These are phyloP conservation scores for Sander vitreus DNA, from an alignment of 2,113 vertebrate genomes.

Conservation along the genomic window DNA sequence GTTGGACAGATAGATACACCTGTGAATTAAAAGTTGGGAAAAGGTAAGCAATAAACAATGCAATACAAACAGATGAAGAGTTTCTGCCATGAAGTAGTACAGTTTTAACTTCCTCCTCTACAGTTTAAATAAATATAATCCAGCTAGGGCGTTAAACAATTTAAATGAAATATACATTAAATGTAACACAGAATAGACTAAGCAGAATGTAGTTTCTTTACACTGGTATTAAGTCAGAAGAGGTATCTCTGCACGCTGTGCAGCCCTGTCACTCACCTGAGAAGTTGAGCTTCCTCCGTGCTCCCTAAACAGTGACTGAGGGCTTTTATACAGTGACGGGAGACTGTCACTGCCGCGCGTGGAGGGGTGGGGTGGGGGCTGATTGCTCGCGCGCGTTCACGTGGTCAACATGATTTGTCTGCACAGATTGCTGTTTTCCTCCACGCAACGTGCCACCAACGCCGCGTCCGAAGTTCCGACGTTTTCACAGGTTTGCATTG, in stretches of 20 bases:
- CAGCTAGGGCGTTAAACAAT: not conserved
- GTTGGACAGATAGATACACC: slow-evolving; percentile 72
- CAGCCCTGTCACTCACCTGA: slow-evolving; percentile 74
- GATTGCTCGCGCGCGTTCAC: slow-evolving; percentile 25
- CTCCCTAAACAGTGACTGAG: not conserved
- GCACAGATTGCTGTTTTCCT: slow-evolving; percentile 53
- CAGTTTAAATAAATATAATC: not conserved
- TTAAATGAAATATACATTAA: not conserved
- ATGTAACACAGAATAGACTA: not conserved
- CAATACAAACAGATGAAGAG: not conserved
- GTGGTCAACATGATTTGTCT: slow-evolving; percentile 47
- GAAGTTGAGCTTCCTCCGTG: slow-evolving; percentile 67
- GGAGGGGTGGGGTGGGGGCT: not conserved
- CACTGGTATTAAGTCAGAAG: not conserved
- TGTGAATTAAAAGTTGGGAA: slow-evolving; percentile 16
- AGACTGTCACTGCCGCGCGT: slow-evolving; percentile 21
- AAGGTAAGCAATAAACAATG: not conserved
- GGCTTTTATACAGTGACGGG: slow-evolving; percentile 77
- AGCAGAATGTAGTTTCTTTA: not conserved
- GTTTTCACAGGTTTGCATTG: slow-evolving; percentile 44
- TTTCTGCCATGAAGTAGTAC: not conserved
- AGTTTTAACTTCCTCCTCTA: not conserved
- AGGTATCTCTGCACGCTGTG: not conserved
- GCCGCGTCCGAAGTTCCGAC: slow-evolving; percentile 69
- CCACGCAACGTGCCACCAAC: slow-evolving; percentile 46